Conservation (phyloP, 2,113 vertebrate genomes). For the Muscicapa adusta region DNA sequence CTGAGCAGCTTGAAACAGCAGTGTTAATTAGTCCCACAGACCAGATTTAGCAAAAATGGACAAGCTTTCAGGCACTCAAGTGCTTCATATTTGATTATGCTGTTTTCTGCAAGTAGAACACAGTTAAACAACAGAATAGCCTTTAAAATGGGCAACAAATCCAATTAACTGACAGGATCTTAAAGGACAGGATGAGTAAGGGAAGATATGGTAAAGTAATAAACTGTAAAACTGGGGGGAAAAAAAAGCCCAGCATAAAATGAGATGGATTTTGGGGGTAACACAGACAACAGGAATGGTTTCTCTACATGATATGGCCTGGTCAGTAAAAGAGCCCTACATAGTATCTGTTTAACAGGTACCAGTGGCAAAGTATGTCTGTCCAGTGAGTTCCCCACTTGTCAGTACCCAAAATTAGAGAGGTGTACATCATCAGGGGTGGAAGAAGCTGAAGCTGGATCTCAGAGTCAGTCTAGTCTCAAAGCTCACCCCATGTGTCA, state of each 20-base stretch:
- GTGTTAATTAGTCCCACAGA: slow-evolving; percentile 39
- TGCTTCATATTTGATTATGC: slow-evolving; percentile 24
- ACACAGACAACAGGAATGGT: background rate
- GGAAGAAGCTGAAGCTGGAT: background rate
- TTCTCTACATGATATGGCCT: background rate
- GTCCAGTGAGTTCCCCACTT: background rate
- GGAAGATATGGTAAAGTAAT: background rate
- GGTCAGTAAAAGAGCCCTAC: background rate
- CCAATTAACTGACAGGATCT: slow-evolving; percentile 30
- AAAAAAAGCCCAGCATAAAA: background rate
- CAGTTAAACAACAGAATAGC: slow-evolving; percentile 1
- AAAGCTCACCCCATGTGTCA: background rate
- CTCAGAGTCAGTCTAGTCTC: background rate
- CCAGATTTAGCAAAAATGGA: slow-evolving; percentile 9
- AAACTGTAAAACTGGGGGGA: background rate
- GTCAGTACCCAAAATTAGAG: background rate
- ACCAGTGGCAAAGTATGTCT: background rate
- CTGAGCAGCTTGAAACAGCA: slow-evolving; percentile 7
- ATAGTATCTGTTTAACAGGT: background rate
- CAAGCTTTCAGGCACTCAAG: slow-evolving; percentile 13
- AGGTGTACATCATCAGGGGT: background rate
- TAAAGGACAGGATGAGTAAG: background rate
- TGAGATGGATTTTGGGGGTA: background rate
- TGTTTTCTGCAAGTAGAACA: slow-evolving; percentile 35
- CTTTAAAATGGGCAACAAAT: slow-evolving; percentile 20